phyloP scores from a whole-genome alignment of 2,888 invertebrate species.

The Acheta domesticus region DNA sequence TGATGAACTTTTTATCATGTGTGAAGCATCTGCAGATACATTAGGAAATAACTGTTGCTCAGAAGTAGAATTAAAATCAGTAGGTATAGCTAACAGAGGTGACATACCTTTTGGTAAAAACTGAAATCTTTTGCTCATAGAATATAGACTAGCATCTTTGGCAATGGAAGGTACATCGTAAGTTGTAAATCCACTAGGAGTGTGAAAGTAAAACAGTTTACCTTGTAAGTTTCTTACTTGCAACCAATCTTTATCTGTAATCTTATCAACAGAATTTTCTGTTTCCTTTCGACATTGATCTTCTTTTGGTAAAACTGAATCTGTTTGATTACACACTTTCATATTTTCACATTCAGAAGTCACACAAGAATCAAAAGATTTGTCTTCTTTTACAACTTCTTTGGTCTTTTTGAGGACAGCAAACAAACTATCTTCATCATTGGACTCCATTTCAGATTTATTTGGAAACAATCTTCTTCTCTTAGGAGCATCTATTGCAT shows the following conservation, averaged over 20 bases:
- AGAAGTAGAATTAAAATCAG: too few species aligned
- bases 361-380: neutral
- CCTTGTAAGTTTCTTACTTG: conserved; percentile 41
- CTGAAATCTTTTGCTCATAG: conserved; percentile 49
- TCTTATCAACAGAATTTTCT: neutral
- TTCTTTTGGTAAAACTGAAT: neutral
- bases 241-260: conserved; percentile 33
- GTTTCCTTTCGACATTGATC: neutral
- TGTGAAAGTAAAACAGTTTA: conserved; percentile 42
- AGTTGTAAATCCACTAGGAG: conserved; percentile 43
- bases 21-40: too few species aligned
- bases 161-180: conserved; percentile 37
- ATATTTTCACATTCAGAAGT: neutral
- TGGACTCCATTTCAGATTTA: neutral
- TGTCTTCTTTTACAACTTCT: neutral
- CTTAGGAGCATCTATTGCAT: neutral
- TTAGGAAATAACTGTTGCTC: too few species aligned
- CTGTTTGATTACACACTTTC: neutral
- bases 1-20: too few species aligned
- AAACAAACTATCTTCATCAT: too few species aligned
- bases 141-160: conserved; percentile 40
- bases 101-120: conserved; percentile 62
- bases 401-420: neutral
- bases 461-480: neutral
- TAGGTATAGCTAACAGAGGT: conserved; percentile 47